Percentiles rank a stretch among this genome's conserved stretches.
phyloP scores from a whole-genome alignment of 2,113 vertebrate species.

The Grallaria varia region DNA sequence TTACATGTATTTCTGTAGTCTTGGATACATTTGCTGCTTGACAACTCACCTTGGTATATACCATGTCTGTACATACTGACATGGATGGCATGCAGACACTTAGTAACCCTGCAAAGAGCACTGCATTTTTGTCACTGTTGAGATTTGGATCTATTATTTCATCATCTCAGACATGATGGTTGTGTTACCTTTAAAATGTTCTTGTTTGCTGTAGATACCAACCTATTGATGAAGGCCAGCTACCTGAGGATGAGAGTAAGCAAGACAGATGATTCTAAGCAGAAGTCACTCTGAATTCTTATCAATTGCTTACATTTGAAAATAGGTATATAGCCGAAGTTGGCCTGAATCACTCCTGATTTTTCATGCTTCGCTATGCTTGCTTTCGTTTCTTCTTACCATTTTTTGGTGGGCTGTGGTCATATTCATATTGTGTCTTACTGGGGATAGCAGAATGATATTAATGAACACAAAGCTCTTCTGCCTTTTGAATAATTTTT shows the following conservation, averaged over 20 bases:
- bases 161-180: neutral
- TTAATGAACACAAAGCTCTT: neutral
- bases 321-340: neutral
- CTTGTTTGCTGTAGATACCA: neutral
- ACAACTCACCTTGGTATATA: neutral
- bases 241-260: neutral
- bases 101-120: neutral
- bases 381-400: neutral
- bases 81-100: neutral
- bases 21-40: neutral
- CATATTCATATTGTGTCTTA: neutral
- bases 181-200: neutral
- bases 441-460: neutral
- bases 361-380: neutral
- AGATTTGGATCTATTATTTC: neutral
- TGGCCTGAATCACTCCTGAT: neutral
- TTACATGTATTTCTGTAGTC: neutral
- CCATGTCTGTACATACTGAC: neutral
- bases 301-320: neutral
- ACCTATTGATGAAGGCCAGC: neutral
- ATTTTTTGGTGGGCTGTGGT: neutral
- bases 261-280: neutral
- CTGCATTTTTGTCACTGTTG: neutral
- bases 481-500: neutral
- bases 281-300: neutral